phyloP scores from a whole-genome alignment of 2,797 vertebrate species.

The Chaenodraco wilsoni region DNA sequence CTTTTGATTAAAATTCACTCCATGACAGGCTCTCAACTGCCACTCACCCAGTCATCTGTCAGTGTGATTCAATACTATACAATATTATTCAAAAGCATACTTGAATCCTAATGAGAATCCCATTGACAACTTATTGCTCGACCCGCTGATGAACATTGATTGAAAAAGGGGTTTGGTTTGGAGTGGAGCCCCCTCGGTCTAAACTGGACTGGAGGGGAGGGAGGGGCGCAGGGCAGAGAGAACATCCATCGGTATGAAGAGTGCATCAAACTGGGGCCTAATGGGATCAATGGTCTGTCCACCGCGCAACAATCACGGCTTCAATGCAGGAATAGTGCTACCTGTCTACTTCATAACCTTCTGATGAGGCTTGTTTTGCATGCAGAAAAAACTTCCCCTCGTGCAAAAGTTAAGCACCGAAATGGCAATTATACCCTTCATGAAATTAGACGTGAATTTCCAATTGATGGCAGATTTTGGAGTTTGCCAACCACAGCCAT shows the following conservation, averaged over 20 bases:
- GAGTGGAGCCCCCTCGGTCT: slow-evolving; percentile 50
- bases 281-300: slow-evolving; percentile 40
- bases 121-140: slow-evolving; percentile 75
- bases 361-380: slow-evolving; percentile 1
- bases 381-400: not conserved
- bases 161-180: slow-evolving; percentile 54
- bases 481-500: no score
- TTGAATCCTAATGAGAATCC: slow-evolving; percentile 81
- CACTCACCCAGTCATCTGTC: slow-evolving; percentile 78
- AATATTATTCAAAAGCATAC: slow-evolving; percentile 72
- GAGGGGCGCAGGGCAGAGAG: slow-evolving; percentile 8
- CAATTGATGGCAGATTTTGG: no score
- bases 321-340: not conserved
- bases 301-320: slow-evolving; percentile 18
- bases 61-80: slow-evolving; percentile 61
- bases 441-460: no score
- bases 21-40: slow-evolving; percentile 71
- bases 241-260: slow-evolving; percentile 31
- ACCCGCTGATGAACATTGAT: slow-evolving; percentile 73
- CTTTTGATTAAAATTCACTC: slow-evolving; percentile 75
- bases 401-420: not conserved
- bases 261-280: slow-evolving; percentile 20
- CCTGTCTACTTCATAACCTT: not conserved
- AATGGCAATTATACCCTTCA: no score
- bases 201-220: slow-evolving; percentile 29